Evolutionary conservation across 2,797 vertebrate species (phyloP), one percentile per base, ranked within the genome.

Genomic region (Sebastes nivosus): DNA sequence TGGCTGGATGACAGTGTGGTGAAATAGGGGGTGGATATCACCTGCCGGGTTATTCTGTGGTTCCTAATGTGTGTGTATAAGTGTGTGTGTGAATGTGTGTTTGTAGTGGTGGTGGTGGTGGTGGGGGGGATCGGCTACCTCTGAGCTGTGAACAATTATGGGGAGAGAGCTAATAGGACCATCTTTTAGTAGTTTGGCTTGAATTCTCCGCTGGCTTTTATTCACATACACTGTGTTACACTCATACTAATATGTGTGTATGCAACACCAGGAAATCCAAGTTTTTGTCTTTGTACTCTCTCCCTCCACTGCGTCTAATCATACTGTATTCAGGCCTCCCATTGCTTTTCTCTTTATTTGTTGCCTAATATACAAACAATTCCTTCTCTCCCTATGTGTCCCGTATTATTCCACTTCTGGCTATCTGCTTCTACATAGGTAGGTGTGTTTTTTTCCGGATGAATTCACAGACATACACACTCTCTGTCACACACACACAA

Each of bases 21-120:
- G 64, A 60, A 55, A 58, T 22, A 1, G 14, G 68, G 69, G 71
- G 18, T 29, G 75, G 68, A 80, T 72, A 72, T 90, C 83, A 88
- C 90, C 89, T 90, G 89, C 85, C 12, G 59, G 72, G 81, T 78
- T 77, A 77, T 78, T 83, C 68, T 82, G 77, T 77, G 84, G 70
- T 75, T 30, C 34, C 65, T 38, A 58, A 64, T 74, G 70, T 68
- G 67, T 66, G 29, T 54, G 22, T 68, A 6, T 52, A 20, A 46
- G 34, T 66, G 71, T 64, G 60, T 60, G 65, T 60, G 65, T 76
- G 71, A 70, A n/a, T 74, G 67, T 74, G 80, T 77, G 65, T 66
- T 59, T 84, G 66, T 76, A 63, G 46, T 70, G 34, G 18, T 16
- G 46, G 42, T 42, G 10, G 30, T 32, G 65, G 18, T 16, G 46